A percentile compares a stretch with the other conserved stretches of the same genome.
These are phyloP conservation scores for Athalia rosae DNA, from an alignment of 2,888 invertebrate genomes.

Conservation along the genomic window DNA sequence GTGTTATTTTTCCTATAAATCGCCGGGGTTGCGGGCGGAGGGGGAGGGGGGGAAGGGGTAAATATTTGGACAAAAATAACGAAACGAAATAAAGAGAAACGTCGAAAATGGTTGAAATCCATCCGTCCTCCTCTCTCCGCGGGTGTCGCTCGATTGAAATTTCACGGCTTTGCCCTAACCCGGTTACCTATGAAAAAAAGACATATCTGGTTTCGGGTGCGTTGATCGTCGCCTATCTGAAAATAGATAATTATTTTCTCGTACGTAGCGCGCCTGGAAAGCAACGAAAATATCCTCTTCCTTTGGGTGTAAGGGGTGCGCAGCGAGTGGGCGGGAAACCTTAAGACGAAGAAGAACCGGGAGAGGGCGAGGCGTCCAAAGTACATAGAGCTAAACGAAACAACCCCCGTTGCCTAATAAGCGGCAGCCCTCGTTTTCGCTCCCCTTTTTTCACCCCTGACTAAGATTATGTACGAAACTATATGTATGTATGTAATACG, in stretches of 20 bases:
- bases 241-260: conserved; percentile 7
- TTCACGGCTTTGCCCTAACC: background rate
- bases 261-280: background rate
- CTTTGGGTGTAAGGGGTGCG: background rate
- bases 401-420: conserved; percentile 50
- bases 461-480: conserved; percentile 16
- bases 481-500: too few species aligned
- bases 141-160: background rate
- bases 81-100: too few species aligned
- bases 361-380: background rate
- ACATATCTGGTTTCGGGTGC: background rate
- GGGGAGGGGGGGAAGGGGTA: too few species aligned
- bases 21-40: too few species aligned
- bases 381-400: conserved; percentile 39
- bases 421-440: conserved; percentile 38
- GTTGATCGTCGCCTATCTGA: background rate
- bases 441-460: conserved; percentile 31
- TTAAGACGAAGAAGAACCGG: background rate
- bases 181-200: too few species aligned
- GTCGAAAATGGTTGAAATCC: too few species aligned
- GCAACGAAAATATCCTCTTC: conserved; percentile 30
- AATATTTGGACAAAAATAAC: too few species aligned
- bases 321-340: background rate
- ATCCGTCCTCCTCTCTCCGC: background rate
- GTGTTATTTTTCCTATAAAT: too few species aligned